Conservation (phyloP, 2,113 vertebrate genomes). For the Bungarus multicinctus region DNA sequence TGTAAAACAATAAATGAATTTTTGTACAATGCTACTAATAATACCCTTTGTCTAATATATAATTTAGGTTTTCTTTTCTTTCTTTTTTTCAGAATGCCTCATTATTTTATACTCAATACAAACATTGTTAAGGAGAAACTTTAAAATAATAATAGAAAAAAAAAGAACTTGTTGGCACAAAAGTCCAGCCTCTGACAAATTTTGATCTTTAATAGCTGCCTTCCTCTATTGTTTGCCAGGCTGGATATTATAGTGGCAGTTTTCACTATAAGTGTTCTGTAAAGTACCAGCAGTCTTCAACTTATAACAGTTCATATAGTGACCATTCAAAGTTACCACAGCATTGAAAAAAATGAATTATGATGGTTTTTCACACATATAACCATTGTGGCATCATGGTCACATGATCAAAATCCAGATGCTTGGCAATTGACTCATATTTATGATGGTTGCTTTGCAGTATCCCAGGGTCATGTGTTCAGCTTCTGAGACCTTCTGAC, state of each 20-base stretch:
- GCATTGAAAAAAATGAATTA: no score
- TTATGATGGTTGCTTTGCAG: no score
- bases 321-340: background rate
- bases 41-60: conserved; percentile 12
- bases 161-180: background rate
- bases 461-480: no score
- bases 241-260: background rate
- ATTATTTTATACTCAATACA: conserved; percentile 22
- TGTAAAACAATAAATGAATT: background rate
- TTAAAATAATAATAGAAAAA: background rate
- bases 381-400: no score
- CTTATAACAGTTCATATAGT: background rate
- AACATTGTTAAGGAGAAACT: conserved; percentile 20
- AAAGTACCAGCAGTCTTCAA: background rate
- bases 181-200: background rate
- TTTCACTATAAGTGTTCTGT: conserved; percentile 8
- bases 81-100: background rate
- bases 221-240: background rate
- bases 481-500: no score
- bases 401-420: no score
- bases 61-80: conserved; percentile 2
- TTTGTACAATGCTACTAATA: background rate
- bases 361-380: no score
- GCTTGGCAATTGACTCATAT: no score
- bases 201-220: conserved; percentile 1